Conservation (phyloP, 2,888 invertebrate genomes). For the Rhamphomyia laevipes region DNA sequence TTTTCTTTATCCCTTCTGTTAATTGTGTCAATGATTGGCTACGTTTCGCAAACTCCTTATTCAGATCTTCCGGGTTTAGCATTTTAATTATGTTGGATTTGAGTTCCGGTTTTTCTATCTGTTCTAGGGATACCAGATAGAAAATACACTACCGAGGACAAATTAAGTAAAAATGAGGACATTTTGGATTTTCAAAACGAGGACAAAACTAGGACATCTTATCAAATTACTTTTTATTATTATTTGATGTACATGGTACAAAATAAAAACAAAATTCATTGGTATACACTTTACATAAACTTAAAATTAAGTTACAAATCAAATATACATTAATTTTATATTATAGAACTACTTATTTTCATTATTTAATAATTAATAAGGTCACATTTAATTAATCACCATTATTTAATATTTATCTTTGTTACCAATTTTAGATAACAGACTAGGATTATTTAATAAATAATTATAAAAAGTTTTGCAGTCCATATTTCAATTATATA, state of each 20-base stretch:
- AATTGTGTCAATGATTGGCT: no score
- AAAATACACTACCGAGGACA: neutral
- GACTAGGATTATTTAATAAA: neutral
- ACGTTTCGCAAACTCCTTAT: no score
- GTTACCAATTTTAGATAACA: neutral
- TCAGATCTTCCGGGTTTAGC: no score
- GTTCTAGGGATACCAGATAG: neutral
- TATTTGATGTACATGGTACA: slow-evolving; percentile 1
- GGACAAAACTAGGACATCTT: neutral
- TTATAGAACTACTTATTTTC: neutral
- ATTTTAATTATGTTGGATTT: no score
- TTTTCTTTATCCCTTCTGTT: no score
- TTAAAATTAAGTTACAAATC: neutral
- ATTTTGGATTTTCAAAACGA: neutral
- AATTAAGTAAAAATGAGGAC: neutral
- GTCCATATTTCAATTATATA: neutral
- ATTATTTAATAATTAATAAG: neutral
- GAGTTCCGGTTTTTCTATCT: neutral
- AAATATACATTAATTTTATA: neutral
- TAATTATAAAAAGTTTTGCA: neutral
- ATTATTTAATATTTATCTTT: slow-evolving; percentile 1
- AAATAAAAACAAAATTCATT: slow-evolving; percentile 1
- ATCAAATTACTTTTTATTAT: neutral
- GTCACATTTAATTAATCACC: neutral
- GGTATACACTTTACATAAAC: neutral